Conservation (phyloP, 2,797 vertebrate genomes). For the Loriculus beryllinus region DNA sequence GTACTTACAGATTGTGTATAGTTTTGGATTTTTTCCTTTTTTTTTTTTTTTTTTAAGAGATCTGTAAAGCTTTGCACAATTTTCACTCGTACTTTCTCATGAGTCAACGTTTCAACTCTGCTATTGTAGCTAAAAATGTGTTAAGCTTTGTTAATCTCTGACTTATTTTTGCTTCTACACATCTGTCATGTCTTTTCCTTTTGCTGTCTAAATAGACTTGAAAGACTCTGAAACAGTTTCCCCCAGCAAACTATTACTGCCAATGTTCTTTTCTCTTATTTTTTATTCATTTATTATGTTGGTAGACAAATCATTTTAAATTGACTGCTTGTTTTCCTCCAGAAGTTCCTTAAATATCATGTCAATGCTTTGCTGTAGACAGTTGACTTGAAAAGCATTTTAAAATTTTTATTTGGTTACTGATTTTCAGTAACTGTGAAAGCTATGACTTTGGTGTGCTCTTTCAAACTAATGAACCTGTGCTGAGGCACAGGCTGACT, state of each 20-base stretch:
- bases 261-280: neutral
- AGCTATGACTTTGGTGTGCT: neutral
- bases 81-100: neutral
- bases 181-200: neutral
- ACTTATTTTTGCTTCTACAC: neutral
- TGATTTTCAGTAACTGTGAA: neutral
- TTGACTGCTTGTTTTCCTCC: neutral
- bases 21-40: accelerated
- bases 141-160: neutral
- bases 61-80: neutral
- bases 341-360: neutral
- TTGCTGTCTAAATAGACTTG: neutral
- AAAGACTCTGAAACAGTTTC: neutral
- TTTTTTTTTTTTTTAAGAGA: neutral
- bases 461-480: neutral
- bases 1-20: neutral
- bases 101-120: neutral
- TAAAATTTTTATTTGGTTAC: neutral
- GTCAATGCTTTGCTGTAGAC: neutral
- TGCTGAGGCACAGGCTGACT: neutral
- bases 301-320: neutral
- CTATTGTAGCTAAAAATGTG: neutral
- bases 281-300: neutral
- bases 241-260: neutral
- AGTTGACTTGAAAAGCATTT: neutral